Base-by-base conservation (phyloP, 2,888 invertebrate genomes). In the Athalia rosae region DNA sequence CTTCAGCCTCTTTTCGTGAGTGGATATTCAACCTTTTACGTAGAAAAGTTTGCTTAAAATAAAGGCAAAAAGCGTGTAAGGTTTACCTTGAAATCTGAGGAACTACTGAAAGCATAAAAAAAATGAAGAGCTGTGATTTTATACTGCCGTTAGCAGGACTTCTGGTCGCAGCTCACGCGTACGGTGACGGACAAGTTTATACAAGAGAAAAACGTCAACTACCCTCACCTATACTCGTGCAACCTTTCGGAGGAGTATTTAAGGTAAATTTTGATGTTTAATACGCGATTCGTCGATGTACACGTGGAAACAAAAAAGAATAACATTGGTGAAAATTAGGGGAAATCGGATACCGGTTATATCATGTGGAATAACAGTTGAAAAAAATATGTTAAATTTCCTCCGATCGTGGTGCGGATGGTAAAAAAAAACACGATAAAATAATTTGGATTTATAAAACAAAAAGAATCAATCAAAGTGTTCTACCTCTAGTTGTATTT, bases 161-260 rank as follows among this genome's bases (percentile, higher is more conserved):
- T 79, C 79, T 79, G 74, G 81, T 79, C 79, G 74, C 79, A 71
- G 79, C 76, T 77, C 61, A 73, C 79, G 77, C 78, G 63, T 76
- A 66, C 43, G 71, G 61, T 74, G 64, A 53, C 13, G 59, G 62
- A 28, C 28, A 2, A 41, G 76, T 67, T 76, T 53, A 13, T 7
- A 63, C 7, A 47, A 59, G 74, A 69, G 50, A 8, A 48, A 80
- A 81, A 76, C 83, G 81, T 66, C 80, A 85, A 66, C 76, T 82
- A 58, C 76, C 85, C 64, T 83, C 88, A 7, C 81, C 92, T 4
- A 92, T 92, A 0, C 82, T 93, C 6, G 90, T 93, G 0, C 92
- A 91, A 82, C 93, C 93, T 0, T 91, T 91, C 81, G 93, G 92
- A 76, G 92, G 89, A 5, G 92, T 90, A 50, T 91, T 91, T 77